phyloP scores from a whole-genome alignment of 2,113 vertebrate species.

The Turdus rufiventris region DNA sequence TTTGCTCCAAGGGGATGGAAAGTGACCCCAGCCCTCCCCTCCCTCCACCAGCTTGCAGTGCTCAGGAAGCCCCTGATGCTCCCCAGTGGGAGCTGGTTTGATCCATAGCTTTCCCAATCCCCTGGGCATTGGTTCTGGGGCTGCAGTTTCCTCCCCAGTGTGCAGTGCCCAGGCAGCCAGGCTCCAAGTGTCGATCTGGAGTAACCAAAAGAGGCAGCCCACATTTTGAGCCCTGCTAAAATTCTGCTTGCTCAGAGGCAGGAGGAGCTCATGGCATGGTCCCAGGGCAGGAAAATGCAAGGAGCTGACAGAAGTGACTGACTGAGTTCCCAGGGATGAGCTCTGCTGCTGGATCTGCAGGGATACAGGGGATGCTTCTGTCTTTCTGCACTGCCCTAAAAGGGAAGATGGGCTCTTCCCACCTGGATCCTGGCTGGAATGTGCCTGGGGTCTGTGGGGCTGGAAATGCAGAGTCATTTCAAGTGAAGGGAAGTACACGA shows the following conservation, averaged over 20 bases:
- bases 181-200: background rate
- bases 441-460: background rate
- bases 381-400: accelerated
- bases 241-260: background rate
- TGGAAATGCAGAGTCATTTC: conserved; percentile 13
- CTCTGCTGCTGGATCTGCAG: background rate
- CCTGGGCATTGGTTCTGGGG: background rate
- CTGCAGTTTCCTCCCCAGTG: background rate
- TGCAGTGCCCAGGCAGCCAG: background rate
- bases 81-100: accelerated
- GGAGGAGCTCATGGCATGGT: background rate
- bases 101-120: accelerated
- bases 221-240: background rate
- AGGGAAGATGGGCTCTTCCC: background rate
- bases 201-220: background rate
- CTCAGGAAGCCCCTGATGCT: background rate
- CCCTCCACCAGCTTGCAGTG: background rate
- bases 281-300: background rate
- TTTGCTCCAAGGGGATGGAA: background rate
- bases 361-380: background rate
- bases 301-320: background rate
- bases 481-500: background rate
- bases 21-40: background rate
- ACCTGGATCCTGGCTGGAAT: background rate
- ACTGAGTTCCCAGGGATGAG: background rate